These are phyloP conservation scores for Notoglanidium macrostoma DNA, from an alignment of 2,797 vertebrate genomes.

Conservation along the genomic window DNA sequence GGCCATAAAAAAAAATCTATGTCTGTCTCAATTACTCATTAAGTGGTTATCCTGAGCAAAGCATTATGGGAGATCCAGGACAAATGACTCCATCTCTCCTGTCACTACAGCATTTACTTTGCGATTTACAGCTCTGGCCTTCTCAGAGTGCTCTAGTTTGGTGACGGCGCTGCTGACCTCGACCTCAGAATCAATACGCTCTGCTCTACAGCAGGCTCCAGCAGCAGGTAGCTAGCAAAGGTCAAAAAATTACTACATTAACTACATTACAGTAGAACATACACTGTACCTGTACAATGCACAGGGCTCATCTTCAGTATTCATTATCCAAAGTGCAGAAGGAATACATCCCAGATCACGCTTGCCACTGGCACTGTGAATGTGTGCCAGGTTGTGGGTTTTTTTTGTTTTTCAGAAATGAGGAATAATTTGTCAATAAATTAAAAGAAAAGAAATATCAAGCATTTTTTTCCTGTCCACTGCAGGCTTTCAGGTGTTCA, in stretches of 20 bases:
- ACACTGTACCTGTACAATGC: constrained; percentile 14
- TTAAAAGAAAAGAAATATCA: not conserved
- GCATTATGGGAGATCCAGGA: constrained; percentile 15
- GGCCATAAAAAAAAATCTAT: constrained; percentile 1
- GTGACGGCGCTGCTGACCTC: constrained; percentile 40
- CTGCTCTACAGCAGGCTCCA: not conserved
- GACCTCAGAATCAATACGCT: constrained; percentile 44
- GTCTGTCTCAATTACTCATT: not conserved
- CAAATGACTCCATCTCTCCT: not conserved
- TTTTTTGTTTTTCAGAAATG: not conserved
- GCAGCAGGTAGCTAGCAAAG: constrained; percentile 33
- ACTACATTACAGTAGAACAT: constrained; percentile 8
- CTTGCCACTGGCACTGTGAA: constrained; percentile 29
- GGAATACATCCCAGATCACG: constrained; percentile 29
- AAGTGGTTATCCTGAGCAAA: constrained; percentile 11
- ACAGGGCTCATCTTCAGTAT: constrained; percentile 7
- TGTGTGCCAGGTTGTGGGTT: constrained; percentile 17
- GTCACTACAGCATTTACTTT: constrained; percentile 20
- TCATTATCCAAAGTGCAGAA: constrained; percentile 35
- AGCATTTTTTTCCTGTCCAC: not conserved
- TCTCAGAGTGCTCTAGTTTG: constrained; percentile 23
- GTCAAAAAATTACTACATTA: constrained; percentile 29
- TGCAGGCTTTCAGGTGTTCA: not conserved
- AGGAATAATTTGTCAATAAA: not conserved
- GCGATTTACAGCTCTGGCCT: constrained; percentile 38